phyloP scores from a whole-genome alignment of 2,888 invertebrate genomes.

The Nysson spinosus region DNA sequence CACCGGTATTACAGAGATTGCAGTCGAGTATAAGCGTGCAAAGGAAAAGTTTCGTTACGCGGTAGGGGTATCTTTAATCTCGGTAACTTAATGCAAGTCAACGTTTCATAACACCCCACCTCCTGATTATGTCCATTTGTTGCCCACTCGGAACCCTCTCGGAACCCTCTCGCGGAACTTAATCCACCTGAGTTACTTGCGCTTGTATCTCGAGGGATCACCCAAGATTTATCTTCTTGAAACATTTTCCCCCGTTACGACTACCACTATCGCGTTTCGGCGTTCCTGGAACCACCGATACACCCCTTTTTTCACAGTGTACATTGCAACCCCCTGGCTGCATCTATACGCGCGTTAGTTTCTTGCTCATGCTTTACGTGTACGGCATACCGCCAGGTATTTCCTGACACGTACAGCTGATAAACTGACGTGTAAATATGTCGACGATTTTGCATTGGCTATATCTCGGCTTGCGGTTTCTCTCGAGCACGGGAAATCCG shows the following conservation, averaged over 20 bases:
- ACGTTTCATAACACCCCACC: constrained; percentile 22
- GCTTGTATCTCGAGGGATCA: constrained; percentile 47
- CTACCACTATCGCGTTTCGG: not conserved
- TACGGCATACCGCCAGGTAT: constrained; percentile 35
- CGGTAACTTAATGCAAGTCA: constrained; percentile 26
- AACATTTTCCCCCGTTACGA: constrained; percentile 47
- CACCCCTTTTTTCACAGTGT: not conserved
- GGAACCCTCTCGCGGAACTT: constrained; percentile 42
- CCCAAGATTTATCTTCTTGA: constrained; percentile 53
- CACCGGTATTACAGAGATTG: too few species aligned
- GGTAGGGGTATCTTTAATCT: constrained; percentile 31
- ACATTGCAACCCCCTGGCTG: not conserved
- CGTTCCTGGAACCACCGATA: constrained; percentile 7
- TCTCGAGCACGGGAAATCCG: constrained; percentile 1
- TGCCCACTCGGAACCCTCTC: constrained; percentile 32
- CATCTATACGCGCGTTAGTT: constrained; percentile 2
- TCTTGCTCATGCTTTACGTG: constrained; percentile 22
- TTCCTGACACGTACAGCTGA: constrained; percentile 36
- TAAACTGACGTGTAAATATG: constrained; percentile 57
- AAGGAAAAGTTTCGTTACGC: not conserved
- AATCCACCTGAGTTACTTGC: constrained; percentile 53
- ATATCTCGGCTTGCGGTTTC: constrained; percentile 12
- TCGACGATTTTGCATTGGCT: constrained; percentile 45
- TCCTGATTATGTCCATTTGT: constrained; percentile 51
- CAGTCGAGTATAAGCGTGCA: not conserved